Conservation (phyloP, 2,888 invertebrate genomes). For the Euplagia quadripunctaria region DNA sequence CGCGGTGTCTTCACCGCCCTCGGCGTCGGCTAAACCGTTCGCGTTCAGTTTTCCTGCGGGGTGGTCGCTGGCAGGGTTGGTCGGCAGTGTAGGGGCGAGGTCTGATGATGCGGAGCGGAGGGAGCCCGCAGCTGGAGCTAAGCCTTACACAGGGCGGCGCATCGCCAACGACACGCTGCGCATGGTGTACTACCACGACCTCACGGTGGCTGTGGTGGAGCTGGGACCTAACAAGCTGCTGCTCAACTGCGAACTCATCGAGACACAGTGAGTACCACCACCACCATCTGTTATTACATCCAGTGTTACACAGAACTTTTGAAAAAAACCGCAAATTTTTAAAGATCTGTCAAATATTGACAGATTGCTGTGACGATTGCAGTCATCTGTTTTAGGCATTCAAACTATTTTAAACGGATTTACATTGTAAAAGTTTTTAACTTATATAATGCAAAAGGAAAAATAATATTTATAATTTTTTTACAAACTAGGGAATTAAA, state of each 20-base stretch:
- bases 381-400: background rate
- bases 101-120: conserved; percentile 69
- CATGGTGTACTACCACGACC: conserved; percentile 93
- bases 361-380: conserved; percentile 1
- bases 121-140: conserved; percentile 80
- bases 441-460: background rate
- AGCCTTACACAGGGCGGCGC: conserved; percentile 89
- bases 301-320: background rate
- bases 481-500: too few relatives aligned
- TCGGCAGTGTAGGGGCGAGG: conserved; percentile 75
- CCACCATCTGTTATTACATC: conserved; percentile 1
- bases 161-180: conserved; percentile 89
- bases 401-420: background rate
- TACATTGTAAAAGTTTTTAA: conserved; percentile 1
- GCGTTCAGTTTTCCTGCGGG: conserved; percentile 82
- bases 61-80: conserved; percentile 82
- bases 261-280: conserved; percentile 93
- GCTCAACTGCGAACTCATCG: conserved; percentile 93
- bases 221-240: conserved; percentile 91
- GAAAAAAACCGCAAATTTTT: background rate
- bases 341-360: background rate
- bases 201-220: conserved; percentile 94
- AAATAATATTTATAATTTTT: background rate
- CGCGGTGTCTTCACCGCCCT: conserved; percentile 79
- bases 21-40: conserved; percentile 82